Evolutionary conservation across 2,113 vertebrate species (phyloP), one percentile per base, ranked within the genome.

Genomic region (Carollia perspicillata): DNA sequence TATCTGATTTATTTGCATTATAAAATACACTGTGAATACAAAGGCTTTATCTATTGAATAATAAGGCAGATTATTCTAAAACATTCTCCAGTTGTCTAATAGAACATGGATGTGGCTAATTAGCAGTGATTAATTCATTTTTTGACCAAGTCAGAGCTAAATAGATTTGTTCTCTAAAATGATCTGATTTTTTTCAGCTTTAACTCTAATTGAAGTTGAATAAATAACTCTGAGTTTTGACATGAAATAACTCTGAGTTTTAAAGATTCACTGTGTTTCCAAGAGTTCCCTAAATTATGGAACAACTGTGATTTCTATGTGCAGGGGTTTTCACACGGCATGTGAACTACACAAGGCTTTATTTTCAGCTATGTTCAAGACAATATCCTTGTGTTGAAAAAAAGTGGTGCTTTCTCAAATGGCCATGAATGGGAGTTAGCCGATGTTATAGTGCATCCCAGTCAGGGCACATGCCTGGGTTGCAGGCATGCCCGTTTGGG

Each of bases 1-100:
- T 69, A 77, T 72, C 85, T 85, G 6, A 44, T 92, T 97, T 66
- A 91, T 63, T 92, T 79, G n/a, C n/a, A 80, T 69, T 84, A 72
- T 71, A 92, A 89, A 93, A 65, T 42, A 79, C 9, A 35, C 26
- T 26, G 8, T 68, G 87, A 87, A 75, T 11, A 14, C 14, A 78
- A 35, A 83, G 35, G 71, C 22, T 63, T 89, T 90, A 60, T 63
- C 26, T 83, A 47, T 22, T 53, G 94, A 51, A 8, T 47, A 91
- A 88, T 66, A 66, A 12, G 22, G 33, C 55, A 83, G 35, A 83
- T 87, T 66, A 74, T 77, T 80, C 80, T 84, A 91, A 87, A 28
- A 68, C 35, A 66, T 72, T 40, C 74, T 86, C 8, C 40, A 84
- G 63, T 10, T 86, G 74, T 42, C 63, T 69, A 69, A 93, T 89